A percentile compares a stretch with the other conserved stretches of the same genome.
Evolutionary conservation across 2,113 vertebrate species (phyloP).

Genomic region (Spilogale gracilis): DNA sequence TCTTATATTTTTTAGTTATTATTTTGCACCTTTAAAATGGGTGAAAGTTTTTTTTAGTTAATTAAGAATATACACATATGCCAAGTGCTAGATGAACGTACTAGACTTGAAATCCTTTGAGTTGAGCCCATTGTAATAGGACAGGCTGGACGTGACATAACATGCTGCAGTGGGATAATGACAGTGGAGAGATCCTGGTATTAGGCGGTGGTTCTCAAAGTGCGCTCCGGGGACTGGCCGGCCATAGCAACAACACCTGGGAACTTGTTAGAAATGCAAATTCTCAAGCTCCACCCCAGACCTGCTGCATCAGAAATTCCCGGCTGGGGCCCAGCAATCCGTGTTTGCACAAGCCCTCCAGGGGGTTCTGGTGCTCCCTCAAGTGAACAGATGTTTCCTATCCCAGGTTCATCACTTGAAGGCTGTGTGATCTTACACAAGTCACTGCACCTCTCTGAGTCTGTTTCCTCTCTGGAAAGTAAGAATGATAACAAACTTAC

Average conservation of each 20-base stretch:
- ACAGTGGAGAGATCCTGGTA: constrained; percentile 8
- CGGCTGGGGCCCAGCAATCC: neutral
- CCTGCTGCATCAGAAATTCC: neutral
- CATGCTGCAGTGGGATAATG: constrained; percentile 64
- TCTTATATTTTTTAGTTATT: neutral
- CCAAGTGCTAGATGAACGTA: neutral
- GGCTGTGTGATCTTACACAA: neutral
- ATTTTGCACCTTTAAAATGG: constrained; percentile 40
- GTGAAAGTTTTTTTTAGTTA: neutral
- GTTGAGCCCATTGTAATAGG: neutral
- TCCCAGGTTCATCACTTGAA: neutral
- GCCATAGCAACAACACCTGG: neutral
- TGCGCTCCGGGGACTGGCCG: neutral
- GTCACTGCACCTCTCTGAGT: neutral
- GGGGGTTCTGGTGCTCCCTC: neutral
- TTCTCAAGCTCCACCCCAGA: constrained; percentile 25
- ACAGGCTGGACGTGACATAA: constrained; percentile 28
- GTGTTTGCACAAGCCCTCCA: neutral
- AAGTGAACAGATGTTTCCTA: neutral
- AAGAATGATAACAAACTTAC: neutral
- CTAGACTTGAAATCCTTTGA: constrained; percentile 32
- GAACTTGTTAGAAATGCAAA: constrained; percentile 58
- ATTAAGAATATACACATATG: neutral
- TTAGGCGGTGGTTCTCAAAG: neutral
- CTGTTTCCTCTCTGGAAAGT: neutral